Base-by-base conservation (phyloP, 2,113 vertebrate genomes). In the Zapornia atra region DNA sequence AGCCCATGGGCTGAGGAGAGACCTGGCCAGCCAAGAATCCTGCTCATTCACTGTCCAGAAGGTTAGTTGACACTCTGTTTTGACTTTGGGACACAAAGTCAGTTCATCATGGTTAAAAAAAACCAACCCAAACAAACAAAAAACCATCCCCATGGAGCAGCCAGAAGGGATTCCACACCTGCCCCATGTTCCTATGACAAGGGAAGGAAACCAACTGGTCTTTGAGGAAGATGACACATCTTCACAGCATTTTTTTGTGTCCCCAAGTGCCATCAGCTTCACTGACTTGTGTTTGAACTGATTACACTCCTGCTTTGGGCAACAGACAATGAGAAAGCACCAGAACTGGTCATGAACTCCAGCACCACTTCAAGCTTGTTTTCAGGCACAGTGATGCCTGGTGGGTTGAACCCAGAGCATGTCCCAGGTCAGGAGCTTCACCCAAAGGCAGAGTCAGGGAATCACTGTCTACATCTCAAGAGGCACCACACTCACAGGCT, bases 361-460 rank as follows among this genome's bases (percentile, higher is more conserved):
- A 76, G 79, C 14, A 60, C 82, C 91, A 50, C 89, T 94, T 93
- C 72, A 73, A 61, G 94, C 83, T 82, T 96, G 88, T 66, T 86
- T 88, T 84, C 31, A 93, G 91, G 79, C 75, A 69, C 40, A 36
- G 33, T 4, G 34, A 36, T 3, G 22, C 1, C 24, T 15, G 42
- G 42, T 34, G 48, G 60, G 51, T 0, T 28, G 75, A 64, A 50
- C 57, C 3, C 79, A 94, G 86, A 88, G 90, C 93, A 42, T 0
- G 75, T 84, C 88, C 65, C 81, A 92, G 89, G 88, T 28, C 86
- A 73, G 8, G 24, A 88, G 92, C 87, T 94, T 54, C 86, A 88
- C 77, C 57, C 75, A 88, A 94, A 89, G 94, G 94, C 90, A 92
- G 60, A 78, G 95, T 50, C 80, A 88, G 97, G 95, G 65, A 79